Base-by-base conservation (phyloP, 2,113 vertebrate species). In the Scatophagus argus region DNA sequence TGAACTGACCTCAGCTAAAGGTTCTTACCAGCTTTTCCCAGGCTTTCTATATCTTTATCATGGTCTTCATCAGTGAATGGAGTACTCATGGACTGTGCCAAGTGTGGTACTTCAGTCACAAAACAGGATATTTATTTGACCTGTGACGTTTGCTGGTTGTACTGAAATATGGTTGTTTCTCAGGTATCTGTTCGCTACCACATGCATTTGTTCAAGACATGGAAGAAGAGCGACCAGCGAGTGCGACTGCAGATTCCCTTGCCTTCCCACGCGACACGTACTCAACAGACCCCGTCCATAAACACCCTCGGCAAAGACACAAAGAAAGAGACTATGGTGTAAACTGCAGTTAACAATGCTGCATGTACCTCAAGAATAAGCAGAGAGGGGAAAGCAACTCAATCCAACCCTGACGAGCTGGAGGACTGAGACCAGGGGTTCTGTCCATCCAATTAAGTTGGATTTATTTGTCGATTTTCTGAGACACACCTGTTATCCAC, bases 121-220 rank as follows among this genome's bases (percentile, higher is more conserved):
- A n/a, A n/a, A n/a, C n/a, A n/a, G n/a, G n/a, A n/a, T n/a, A n/a
- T n/a, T n/a, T 13, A 34, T 34, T 21, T 65, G 9, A 65, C 10
- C 29, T 38, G n/a, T 74, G 47, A 44, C 36, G n/a, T 59, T 27
- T 17, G 17, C 8, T 6, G 2, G 25, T 2, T n/a, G 27, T 9
- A 44, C 44, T 34, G 10, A 63, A n/a, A 68, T 2, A 14, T 32
- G 3, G 5, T n/a, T 56, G 21, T 86, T 32, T 68, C 3, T 4
- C 84, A 94, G 93, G 93, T 93, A 13, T 93, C 92, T 2, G 69
- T 94, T 51, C 90, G 87, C 21, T 93, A 93, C 46, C 93, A 94
- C 46, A 25, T 91, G 44, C 90, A 93, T 27, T 85, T 94, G 21
- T 89, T 91, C 70, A 81, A 64, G 55, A 90, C 59, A 1, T 93